phyloP scores from a whole-genome alignment of 2,888 invertebrate genomes.

The Philaethria dido region DNA sequence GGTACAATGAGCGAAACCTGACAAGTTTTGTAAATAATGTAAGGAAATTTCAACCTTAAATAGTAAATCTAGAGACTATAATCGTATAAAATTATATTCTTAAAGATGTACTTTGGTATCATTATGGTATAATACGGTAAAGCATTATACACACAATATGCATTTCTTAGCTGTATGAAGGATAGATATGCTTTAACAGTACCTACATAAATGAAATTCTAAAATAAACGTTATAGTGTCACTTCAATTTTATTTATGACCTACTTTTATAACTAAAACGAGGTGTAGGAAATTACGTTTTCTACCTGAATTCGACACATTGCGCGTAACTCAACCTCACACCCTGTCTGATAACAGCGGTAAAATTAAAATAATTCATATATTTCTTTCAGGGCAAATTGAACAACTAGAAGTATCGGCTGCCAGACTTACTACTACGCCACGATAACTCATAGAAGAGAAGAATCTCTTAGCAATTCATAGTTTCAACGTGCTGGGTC shows the following conservation, averaged over 20 bases:
- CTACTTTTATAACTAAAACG: background rate
- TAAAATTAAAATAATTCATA: too few species aligned
- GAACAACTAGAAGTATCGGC: too few species aligned
- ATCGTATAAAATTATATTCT: slow-evolving; percentile 21
- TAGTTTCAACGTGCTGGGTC: too few species aligned
- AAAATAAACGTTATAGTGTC: background rate
- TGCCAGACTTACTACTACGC: too few species aligned
- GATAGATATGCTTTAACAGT: background rate
- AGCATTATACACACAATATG: slow-evolving; percentile 48
- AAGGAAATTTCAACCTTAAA: slow-evolving; percentile 25
- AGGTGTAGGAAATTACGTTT: background rate
- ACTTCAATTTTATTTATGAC: background rate
- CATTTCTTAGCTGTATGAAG: slow-evolving; percentile 29
- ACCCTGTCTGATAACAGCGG: too few species aligned
- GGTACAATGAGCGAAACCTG: slow-evolving; percentile 39
- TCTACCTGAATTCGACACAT: too few species aligned
- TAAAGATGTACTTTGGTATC: slow-evolving; percentile 22
- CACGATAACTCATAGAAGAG: too few species aligned
- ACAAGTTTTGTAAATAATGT: slow-evolving; percentile 11
- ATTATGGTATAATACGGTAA: slow-evolving; percentile 47
- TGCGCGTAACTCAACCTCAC: too few species aligned
- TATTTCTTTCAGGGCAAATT: too few species aligned
- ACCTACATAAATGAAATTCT: background rate
- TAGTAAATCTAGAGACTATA: background rate
- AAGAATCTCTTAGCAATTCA: too few species aligned